Percentiles rank a stretch among this genome's conserved stretches.
Conservation (phyloP, 2,113 vertebrate species). For the Cacatua alba region DNA sequence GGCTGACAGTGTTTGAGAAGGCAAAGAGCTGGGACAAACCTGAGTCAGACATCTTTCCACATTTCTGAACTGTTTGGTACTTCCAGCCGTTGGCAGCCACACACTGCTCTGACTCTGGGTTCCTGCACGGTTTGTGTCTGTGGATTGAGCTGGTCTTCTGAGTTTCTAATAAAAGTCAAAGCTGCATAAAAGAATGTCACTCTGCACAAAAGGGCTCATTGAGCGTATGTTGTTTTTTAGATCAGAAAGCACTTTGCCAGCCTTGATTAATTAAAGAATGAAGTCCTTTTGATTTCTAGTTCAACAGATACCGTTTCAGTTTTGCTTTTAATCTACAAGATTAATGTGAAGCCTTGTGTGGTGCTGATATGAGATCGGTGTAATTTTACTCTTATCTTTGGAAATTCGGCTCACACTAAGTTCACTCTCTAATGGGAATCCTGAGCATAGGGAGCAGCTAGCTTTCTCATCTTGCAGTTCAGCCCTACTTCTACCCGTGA, state of each 20-base stretch:
- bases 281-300: neutral
- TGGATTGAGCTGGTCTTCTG: neutral
- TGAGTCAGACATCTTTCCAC: neutral
- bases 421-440: neutral
- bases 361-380: neutral
- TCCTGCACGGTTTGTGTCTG: neutral
- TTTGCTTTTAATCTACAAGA: conserved; percentile 21
- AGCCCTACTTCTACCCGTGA: neutral
- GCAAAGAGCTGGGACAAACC: neutral
- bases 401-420: neutral
- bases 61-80: neutral
- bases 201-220: conserved; percentile 4
- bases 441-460: neutral
- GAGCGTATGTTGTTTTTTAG: neutral
- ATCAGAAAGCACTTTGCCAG: neutral
- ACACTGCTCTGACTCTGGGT: neutral
- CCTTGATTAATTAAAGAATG: neutral
- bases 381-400: conserved; percentile 11
- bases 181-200: neutral
- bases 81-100: neutral
- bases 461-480: neutral
- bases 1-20: neutral
- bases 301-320: neutral
- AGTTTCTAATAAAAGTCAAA: conserved; percentile 19
- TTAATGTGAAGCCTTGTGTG: neutral